Conservation (phyloP, 2,113 vertebrate genomes). For the Tupaia tana region DNA sequence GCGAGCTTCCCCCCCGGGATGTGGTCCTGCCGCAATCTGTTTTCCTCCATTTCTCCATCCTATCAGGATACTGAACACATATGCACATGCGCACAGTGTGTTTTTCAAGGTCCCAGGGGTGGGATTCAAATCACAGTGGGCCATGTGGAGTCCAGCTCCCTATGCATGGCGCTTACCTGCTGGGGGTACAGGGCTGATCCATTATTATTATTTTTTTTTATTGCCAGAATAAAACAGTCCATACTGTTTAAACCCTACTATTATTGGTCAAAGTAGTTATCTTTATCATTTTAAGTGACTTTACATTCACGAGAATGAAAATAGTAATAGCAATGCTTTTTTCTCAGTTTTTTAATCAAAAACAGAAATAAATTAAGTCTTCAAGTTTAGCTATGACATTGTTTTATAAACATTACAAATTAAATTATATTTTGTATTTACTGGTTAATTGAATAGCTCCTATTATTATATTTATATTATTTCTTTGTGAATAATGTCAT, state of each 20-base stretch:
- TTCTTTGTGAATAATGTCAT: constrained; percentile 34
- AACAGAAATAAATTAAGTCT: constrained; percentile 52
- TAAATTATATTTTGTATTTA: constrained; percentile 43
- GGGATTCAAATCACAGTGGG: too few species aligned
- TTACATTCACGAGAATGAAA: constrained; percentile 30
- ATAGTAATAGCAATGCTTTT: not conserved
- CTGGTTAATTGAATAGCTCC: constrained; percentile 3
- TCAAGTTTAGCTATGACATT: constrained; percentile 12
- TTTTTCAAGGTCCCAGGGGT: too few species aligned
- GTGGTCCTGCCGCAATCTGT: too few species aligned
- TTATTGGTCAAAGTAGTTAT: constrained; percentile 31
- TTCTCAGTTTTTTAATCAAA: constrained; percentile 34
- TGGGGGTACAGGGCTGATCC: too few species aligned
- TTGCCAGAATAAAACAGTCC: not conserved
- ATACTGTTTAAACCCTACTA: constrained; percentile 1
- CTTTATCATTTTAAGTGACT: constrained; percentile 44
- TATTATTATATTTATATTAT: not conserved
- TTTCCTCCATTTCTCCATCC: too few species aligned
- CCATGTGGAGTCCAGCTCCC: too few species aligned
- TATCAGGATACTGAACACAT: too few species aligned
- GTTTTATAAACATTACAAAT: constrained; percentile 59
- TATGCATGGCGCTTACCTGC: too few species aligned
- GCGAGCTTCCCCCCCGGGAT: too few species aligned
- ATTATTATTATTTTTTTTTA: not conserved
- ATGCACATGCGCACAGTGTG: too few species aligned